Evolutionary conservation across 1,140 invertebrate species (phyloP).

Genomic region (Hydropsyche tenuis): DNA sequence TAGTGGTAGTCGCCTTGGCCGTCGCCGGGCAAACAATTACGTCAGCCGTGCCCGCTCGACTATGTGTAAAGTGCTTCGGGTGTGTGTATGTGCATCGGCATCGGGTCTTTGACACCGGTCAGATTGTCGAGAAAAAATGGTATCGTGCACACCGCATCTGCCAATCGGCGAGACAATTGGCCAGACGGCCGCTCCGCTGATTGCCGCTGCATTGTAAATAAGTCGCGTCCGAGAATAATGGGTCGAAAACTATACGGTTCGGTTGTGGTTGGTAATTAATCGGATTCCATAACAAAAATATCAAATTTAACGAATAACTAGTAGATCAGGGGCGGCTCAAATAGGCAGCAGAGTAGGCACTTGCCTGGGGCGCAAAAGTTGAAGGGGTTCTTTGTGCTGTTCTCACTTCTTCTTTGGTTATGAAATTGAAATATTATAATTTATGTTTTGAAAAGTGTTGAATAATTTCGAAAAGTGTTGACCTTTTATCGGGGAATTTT

Average conservation of each 20-base stretch:
- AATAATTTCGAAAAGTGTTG: too few relatives aligned
- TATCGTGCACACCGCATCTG: conserved; percentile 23
- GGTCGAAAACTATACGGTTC: background rate
- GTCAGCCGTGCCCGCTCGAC: conserved; percentile 24
- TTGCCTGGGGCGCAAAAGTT: too few relatives aligned
- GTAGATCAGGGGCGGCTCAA: too few relatives aligned
- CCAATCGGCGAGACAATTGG: conserved; percentile 13
- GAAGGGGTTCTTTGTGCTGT: too few relatives aligned
- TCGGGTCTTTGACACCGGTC: conserved; percentile 34
- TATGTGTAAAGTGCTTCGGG: background rate
- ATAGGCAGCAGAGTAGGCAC: too few relatives aligned
- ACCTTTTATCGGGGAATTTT: too few relatives aligned
- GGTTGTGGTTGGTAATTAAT: background rate
- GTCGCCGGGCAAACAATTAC: conserved; percentile 31
- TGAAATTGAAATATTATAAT: too few relatives aligned
- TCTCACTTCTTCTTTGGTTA: too few relatives aligned
- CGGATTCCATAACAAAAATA: too few relatives aligned
- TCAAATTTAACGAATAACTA: too few relatives aligned
- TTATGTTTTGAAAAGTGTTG: too few relatives aligned
- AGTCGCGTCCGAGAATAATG: background rate
- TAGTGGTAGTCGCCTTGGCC: background rate
- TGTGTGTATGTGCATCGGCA: too few relatives aligned
- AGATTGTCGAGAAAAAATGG: conserved; percentile 25
- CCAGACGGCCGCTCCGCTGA: background rate
- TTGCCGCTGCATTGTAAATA: background rate